Conservation (phyloP, 2,113 vertebrate genomes). For the Echinops telfairi region DNA sequence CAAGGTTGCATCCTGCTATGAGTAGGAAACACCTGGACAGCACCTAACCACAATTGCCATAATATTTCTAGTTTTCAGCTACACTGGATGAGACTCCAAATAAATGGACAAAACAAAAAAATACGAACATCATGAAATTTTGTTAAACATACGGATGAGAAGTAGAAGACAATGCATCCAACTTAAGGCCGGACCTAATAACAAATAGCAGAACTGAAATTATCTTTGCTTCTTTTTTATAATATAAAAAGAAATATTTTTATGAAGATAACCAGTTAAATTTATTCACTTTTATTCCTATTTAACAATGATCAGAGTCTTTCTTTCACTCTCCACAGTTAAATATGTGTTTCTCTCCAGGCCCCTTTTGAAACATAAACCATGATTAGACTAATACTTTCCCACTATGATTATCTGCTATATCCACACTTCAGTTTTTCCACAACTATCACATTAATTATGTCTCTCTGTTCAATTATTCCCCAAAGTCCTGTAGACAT, state of each 20-base stretch:
- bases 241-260: conserved; percentile 7
- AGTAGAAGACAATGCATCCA: not conserved
- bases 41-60: not conserved
- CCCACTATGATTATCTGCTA: conserved; percentile 31
- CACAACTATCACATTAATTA: conserved; percentile 61
- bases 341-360: conserved; percentile 41
- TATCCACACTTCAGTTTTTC: conserved; percentile 60
- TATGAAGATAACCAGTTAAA: not conserved
- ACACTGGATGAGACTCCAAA: not conserved
- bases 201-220: not conserved
- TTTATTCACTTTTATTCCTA: conserved; percentile 22
- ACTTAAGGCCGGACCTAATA: not conserved
- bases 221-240: conserved; percentile 18
- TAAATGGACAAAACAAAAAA: conserved; percentile 43
- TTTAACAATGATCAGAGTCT: not conserved
- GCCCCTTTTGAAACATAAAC: conserved; percentile 49
- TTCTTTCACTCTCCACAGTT: not conserved
- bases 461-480: conserved; percentile 59
- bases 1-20: too few species aligned
- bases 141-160: not conserved
- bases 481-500: conserved; percentile 43
- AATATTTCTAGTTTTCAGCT: conserved; percentile 7
- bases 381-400: not conserved
- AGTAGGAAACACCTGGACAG: too few species aligned
- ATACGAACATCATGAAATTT: not conserved